Evolutionary conservation across 2,888 invertebrate genomes (phyloP).

Genomic region (Callinectes sapidus): DNA sequence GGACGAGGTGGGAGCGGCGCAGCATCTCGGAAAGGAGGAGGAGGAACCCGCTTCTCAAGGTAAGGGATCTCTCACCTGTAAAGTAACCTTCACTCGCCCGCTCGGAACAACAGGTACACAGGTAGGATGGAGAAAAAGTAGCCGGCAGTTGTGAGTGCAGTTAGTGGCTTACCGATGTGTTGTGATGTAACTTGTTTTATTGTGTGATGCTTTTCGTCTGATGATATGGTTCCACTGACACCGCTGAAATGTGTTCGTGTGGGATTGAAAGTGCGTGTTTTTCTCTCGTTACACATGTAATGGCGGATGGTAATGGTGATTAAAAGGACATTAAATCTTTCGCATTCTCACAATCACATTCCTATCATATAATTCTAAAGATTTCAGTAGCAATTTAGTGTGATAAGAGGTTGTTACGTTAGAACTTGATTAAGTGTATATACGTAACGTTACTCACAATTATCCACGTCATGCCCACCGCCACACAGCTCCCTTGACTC

Average conservation of each 20-base stretch:
- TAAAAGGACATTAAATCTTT: not conserved
- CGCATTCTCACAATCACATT: not conserved
- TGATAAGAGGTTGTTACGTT: not conserved
- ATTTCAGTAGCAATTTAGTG: not conserved
- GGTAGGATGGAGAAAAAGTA: not conserved
- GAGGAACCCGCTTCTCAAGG: not conserved
- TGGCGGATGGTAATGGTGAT: not conserved
- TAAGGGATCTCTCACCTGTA: conserved; percentile 18
- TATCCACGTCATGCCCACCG: not conserved
- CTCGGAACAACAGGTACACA: not conserved
- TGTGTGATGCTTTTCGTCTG: not conserved
- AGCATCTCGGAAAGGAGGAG: not conserved
- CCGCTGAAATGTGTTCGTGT: not conserved
- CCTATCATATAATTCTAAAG: not conserved
- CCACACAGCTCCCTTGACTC: not conserved
- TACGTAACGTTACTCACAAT: conserved; percentile 14
- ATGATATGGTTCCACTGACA: too few relatives aligned
- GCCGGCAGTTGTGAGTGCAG: not conserved
- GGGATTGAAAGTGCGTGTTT: not conserved
- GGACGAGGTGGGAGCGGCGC: not conserved
- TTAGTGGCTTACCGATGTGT: not conserved
- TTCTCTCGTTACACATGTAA: not conserved
- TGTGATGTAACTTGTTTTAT: not conserved
- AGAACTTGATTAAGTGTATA: not conserved
- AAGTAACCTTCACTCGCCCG: not conserved